Base-by-base conservation (phyloP, 2,113 vertebrate species). In the Felis catus region DNA sequence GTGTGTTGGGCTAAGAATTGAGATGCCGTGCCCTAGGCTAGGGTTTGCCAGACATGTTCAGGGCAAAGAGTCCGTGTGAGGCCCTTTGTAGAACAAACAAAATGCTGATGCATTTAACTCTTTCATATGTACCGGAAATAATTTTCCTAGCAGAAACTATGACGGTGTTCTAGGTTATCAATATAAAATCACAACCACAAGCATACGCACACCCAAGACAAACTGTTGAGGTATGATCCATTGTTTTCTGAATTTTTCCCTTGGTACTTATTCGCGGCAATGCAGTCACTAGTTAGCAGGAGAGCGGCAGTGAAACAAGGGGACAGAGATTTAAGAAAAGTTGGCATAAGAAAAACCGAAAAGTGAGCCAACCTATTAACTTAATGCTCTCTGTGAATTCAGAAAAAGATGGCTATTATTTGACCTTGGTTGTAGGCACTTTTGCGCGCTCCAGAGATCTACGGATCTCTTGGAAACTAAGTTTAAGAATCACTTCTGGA, bases 61-160 rank as follows among this genome's bases (percentile, higher is more conserved):
- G 66, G 91, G 82, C 93, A 88, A 95, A 86, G 68, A 96, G 41
- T 87, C 94, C 41, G 82, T 86, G 27, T 79, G 53, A 96, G 55
- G 39, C 25, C 66, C 27, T 97, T 97, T 39, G 82, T 71, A 95
- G 83, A 96, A 89, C 71, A 96, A 98, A 95, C 45, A 96, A 94
- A 96, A 93, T 23, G 79, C 33, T 92, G 55, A 90, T 94, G 90
- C 80, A 73, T 96, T 96, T 97, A 95, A 96, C 94, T 96, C 92
- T 93, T 96, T 97, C 51, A 27, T 90, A 88, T 55, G 92, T 80
- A 94, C 88, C 78, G 95, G 95, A 97, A 98, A 97, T 81, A 86
- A 89, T 96, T 97, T 98, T 98, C 83, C 79, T 97, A 95, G 94
- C 86, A 98, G 97, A 97, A 98, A 96, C 55, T 96, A 93, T 97